Evolutionary conservation across 2,888 invertebrate species (phyloP).

Genomic region (Ceriagrion tenellum): DNA sequence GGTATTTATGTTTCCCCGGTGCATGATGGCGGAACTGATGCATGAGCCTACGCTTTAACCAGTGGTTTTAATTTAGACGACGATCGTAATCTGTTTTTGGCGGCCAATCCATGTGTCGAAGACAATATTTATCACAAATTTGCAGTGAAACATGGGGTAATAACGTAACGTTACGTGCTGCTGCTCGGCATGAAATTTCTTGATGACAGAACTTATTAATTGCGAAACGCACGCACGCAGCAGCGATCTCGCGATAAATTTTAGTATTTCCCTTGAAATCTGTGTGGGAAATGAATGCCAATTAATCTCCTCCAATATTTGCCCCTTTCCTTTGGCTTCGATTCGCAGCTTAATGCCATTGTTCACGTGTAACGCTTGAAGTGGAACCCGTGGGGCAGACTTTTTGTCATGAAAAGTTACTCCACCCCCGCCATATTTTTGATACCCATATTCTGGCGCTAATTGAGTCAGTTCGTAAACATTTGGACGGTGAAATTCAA

Average conservation of each 20-base stretch:
- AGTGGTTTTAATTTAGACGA: neutral
- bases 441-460: neutral
- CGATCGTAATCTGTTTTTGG: neutral
- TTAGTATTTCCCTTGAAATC: neutral
- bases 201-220: conserved; percentile 24
- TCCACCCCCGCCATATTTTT: neutral
- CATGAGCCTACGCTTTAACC: neutral
- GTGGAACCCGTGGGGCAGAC: neutral
- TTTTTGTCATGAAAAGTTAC: neutral
- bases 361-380: neutral
- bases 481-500: neutral
- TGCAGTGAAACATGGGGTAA: neutral
- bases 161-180: too few species aligned
- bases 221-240: too few species aligned
- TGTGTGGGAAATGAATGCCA: neutral
- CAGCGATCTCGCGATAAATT: neutral
- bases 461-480: conserved; percentile 47
- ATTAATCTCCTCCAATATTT: conserved; percentile 25
- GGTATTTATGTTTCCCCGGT: neutral
- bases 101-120: neutral
- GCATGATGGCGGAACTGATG: neutral
- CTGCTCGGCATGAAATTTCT: neutral
- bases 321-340: neutral
- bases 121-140: neutral
- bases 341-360: neutral